Conservation (phyloP, 2,888 invertebrate species). For the Eilema griseolum region DNA sequence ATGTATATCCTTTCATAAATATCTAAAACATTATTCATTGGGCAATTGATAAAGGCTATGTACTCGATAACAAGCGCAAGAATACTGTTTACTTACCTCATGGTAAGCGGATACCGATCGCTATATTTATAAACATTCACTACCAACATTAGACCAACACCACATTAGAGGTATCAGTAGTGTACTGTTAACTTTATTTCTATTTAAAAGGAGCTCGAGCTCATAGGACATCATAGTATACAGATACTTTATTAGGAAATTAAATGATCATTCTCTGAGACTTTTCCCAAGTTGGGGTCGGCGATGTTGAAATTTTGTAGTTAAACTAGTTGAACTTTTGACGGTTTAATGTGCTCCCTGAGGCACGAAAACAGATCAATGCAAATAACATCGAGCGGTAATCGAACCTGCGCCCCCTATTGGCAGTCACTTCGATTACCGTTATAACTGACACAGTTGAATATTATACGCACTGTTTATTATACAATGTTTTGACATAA, state of each 20-base stretch:
- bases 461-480: too few relatives aligned
- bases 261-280: not conserved
- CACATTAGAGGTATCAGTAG: not conserved
- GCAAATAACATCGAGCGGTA: too few relatives aligned
- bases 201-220: not conserved
- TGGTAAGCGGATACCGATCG: not conserved
- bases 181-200: not conserved
- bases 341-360: too few relatives aligned
- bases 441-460: too few relatives aligned
- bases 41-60: not conserved
- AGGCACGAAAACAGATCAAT: too few relatives aligned
- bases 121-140: not conserved
- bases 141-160: not conserved
- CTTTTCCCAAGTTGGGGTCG: too few relatives aligned
- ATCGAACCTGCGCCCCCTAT: too few relatives aligned
- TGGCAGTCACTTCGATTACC: too few relatives aligned
- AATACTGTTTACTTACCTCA: not conserved
- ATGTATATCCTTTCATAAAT: slow-evolving; percentile 1
- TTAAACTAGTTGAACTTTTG: too few relatives aligned
- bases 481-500: too few relatives aligned
- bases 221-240: not conserved
- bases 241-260: not conserved
- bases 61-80: not conserved
- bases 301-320: too few relatives aligned
- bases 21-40: not conserved